Conservation (phyloP, 2,113 vertebrate genomes). For the Origma solitaria region DNA sequence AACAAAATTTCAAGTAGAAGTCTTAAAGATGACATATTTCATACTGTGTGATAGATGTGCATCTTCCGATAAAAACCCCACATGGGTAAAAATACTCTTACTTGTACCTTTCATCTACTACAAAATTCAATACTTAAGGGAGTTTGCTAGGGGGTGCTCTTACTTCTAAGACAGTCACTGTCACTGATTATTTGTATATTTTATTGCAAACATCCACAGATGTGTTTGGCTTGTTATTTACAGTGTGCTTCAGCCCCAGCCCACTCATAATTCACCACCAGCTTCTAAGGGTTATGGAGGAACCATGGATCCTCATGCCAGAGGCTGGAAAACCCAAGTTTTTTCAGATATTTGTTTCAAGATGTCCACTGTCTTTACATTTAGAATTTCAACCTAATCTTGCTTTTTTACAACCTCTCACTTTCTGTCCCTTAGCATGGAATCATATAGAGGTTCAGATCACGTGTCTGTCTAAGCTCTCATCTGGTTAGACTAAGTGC, state of each 20-base stretch:
- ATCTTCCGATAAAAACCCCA: not conserved
- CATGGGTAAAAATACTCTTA: not conserved
- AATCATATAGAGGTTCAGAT: not conserved
- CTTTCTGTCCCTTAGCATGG: not conserved
- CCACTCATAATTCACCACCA: not conserved
- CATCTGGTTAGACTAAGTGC: not conserved
- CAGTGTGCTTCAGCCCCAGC: not conserved
- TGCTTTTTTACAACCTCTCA: not conserved
- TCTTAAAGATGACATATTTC: not conserved
- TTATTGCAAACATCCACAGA: not conserved
- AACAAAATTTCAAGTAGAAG: not conserved
- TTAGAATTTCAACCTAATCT: not conserved
- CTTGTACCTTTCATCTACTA: not conserved
- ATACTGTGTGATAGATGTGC: not conserved
- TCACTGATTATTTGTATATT: not conserved
- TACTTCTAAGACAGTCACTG: not conserved
- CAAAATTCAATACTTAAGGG: not conserved
- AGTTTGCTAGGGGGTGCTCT: not conserved
- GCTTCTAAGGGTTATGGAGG: not conserved
- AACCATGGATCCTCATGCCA: not conserved
- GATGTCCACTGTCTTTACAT: not conserved
- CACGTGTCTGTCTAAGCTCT: not conserved
- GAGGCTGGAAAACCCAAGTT: not conserved
- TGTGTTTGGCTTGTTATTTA: not conserved
- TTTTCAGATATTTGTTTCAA: not conserved